These are phyloP conservation scores for Cebidichthys violaceus DNA, from an alignment of 2,113 vertebrate species.

Conservation along the genomic window DNA sequence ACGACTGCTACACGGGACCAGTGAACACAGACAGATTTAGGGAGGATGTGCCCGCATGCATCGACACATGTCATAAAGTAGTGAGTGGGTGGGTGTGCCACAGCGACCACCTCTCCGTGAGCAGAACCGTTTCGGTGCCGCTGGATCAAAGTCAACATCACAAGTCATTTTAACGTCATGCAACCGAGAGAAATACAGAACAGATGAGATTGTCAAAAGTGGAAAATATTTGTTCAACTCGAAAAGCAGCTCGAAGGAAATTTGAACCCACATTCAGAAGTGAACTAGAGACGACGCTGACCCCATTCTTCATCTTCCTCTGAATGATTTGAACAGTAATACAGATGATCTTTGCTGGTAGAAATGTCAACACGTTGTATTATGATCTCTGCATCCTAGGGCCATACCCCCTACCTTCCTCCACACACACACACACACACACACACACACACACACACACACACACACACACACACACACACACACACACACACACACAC, in stretches of 20 bases:
- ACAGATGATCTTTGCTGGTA: neutral
- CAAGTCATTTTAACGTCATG: neutral
- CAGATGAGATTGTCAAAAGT: neutral
- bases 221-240: neutral
- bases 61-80: neutral
- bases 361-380: neutral
- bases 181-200: neutral
- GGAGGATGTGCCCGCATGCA: neutral
- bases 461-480: conserved; percentile 1
- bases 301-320: too few relatives aligned
- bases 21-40: conserved; percentile 11
- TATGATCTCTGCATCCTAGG: neutral
- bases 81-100: neutral
- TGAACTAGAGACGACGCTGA: neutral
- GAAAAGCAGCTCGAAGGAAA: neutral
- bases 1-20: conserved; percentile 11
- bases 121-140: neutral
- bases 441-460: neutral
- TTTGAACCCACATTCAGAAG: neutral
- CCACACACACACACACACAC: neutral
- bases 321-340: neutral
- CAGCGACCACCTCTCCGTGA: too few relatives aligned
- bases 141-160: neutral
- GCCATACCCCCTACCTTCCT: neutral
- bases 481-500: neutral